These are phyloP conservation scores for Drosophila triauraria DNA, from an alignment of 1,140 invertebrate species.

Conservation along the genomic window DNA sequence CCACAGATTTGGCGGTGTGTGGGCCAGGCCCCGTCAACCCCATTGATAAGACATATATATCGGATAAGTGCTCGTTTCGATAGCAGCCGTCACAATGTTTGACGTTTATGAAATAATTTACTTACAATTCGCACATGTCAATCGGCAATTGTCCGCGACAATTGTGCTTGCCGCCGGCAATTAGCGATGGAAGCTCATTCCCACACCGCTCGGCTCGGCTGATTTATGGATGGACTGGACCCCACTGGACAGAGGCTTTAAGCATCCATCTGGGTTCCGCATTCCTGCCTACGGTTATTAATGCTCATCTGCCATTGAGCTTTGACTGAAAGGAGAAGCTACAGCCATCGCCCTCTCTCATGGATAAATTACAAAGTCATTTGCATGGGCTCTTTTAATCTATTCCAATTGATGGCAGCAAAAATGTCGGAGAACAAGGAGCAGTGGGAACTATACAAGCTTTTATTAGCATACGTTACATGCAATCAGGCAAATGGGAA, in stretches of 20 bases:
- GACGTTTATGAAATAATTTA: conserved; percentile 75
- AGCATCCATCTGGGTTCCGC: conserved; percentile 52
- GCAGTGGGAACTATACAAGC: not conserved
- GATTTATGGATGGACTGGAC: conserved; percentile 47
- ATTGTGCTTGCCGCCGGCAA: conserved; percentile 35
- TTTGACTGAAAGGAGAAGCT: conserved; percentile 48
- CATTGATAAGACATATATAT: conserved; percentile 67
- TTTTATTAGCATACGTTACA: not conserved
- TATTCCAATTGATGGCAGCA: conserved; percentile 29
- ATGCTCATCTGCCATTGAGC: conserved; percentile 58
- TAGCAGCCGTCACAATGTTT: conserved; percentile 56
- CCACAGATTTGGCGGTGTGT: conserved; percentile 43
- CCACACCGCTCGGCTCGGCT: conserved; percentile 25
- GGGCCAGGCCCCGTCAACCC: conserved; percentile 34
- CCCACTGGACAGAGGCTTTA: not conserved
- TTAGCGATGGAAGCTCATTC: conserved; percentile 24
- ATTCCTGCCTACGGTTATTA: conserved; percentile 63
- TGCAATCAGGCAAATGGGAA: not conserved
- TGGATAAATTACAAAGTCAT: conserved; percentile 33
- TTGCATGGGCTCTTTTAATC: conserved; percentile 43
- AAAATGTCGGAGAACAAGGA: conserved; percentile 1
- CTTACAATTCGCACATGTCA: conserved; percentile 78
- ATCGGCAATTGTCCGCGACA: conserved; percentile 56
- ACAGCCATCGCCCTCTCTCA: conserved; percentile 3
- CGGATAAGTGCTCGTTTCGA: conserved; percentile 70